phyloP scores from a whole-genome alignment of 1,140 invertebrate genomes.

The Pachypsylla venusta region DNA sequence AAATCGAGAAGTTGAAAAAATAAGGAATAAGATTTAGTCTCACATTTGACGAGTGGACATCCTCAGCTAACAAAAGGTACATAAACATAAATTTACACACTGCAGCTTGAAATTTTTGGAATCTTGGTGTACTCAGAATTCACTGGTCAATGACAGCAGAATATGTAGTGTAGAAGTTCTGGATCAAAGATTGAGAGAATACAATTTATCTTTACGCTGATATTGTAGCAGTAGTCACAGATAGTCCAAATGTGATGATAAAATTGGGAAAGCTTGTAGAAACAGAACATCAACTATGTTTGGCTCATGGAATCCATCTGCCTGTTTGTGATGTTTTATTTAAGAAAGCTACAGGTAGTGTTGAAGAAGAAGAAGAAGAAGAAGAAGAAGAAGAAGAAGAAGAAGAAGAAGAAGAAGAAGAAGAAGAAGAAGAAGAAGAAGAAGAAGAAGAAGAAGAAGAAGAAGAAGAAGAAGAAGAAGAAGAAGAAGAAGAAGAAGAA shows the following conservation, averaged over 20 bases:
- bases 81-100: too few relatives aligned
- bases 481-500: too few relatives aligned
- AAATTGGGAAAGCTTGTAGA: slow-evolving; percentile 19
- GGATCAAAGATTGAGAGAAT: not conserved
- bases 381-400: not conserved
- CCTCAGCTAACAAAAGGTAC: too few relatives aligned
- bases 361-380: slow-evolving; percentile 10
- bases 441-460: too few relatives aligned
- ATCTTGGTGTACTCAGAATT: not conserved
- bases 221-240: too few relatives aligned
- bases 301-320: slow-evolving; percentile 17
- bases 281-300: slow-evolving; percentile 19
- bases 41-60: too few relatives aligned
- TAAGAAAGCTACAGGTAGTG: slow-evolving; percentile 10
- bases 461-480: too few relatives aligned
- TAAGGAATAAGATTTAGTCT: too few relatives aligned
- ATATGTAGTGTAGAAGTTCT: not conserved
- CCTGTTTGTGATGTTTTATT: slow-evolving; percentile 18
- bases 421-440: not conserved
- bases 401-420: not conserved
- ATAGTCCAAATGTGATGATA: slow-evolving; percentile 19
- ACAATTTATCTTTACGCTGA: slow-evolving; percentile 1
- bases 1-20: not conserved
- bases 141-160: not conserved
- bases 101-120: not conserved